These are phyloP conservation scores for Rhea americana DNA, from an alignment of 2,113 vertebrate species.

Conservation along the genomic window DNA sequence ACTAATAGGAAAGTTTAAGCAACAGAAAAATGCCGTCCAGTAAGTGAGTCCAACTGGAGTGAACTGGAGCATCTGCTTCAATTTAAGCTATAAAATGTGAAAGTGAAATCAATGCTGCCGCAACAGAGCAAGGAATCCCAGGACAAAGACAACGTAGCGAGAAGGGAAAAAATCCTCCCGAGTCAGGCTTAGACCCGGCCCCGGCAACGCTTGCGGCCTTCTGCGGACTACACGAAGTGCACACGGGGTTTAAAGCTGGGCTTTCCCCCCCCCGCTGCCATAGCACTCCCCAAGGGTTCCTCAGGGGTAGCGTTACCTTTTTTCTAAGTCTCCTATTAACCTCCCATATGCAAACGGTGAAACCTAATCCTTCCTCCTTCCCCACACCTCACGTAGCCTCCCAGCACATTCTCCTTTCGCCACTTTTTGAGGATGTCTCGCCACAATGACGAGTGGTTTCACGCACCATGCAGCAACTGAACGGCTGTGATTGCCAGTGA, in stretches of 20 bases:
- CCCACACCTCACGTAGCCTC: fast-evolving
- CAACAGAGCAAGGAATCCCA: not conserved
- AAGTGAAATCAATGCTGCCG: not conserved
- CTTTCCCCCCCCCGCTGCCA: not conserved
- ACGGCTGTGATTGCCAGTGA: not conserved
- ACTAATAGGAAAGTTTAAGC: not conserved
- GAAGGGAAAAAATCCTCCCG: not conserved
- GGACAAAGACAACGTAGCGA: not conserved
- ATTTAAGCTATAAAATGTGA: not conserved
- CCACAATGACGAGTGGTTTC: not conserved
- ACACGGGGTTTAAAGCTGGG: not conserved
- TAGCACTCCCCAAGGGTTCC: not conserved
- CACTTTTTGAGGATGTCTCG: not conserved
- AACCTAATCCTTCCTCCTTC: not conserved
- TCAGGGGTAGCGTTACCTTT: not conserved
- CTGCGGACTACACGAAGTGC: not conserved
- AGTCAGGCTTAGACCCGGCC: not conserved
- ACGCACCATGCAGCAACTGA: not conserved
- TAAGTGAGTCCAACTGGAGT: not conserved
- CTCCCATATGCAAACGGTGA: not conserved
- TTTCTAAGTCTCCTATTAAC: not conserved
- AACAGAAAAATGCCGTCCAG: not conserved
- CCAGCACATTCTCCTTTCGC: not conserved
- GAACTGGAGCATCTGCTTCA: not conserved
- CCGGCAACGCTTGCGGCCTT: not conserved